Base-by-base conservation (phyloP, 2,113 vertebrate genomes). In the Varanus komodoensis region DNA sequence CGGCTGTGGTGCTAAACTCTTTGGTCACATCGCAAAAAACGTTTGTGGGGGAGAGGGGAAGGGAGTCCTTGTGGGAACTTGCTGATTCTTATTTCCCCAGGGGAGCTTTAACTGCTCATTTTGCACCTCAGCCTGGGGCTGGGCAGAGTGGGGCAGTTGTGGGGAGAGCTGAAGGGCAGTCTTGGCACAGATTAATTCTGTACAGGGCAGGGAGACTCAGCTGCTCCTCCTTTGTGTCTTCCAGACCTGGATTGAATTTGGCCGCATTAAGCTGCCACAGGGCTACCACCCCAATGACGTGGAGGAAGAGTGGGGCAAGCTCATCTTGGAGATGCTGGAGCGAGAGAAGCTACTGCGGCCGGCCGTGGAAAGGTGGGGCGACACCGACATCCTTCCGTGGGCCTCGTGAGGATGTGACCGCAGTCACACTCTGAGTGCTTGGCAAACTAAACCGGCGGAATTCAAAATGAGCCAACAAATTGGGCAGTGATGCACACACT, bases 251-350 rank as follows among this genome's bases (percentile, higher is more conserved):
- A 99, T 99, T 77, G 99, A 99, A 92, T 99, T 99, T 93, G 99
- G 99, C 23, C 98, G 99, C 23, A 97, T 99, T 94, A 99, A 99
- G 94, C 96, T 99, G 92, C 98, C 99, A 86, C 98, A 98, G 93
- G 98, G 98, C 61, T 98, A 98, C 94, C 99, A 99, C 93, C 99
- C 99, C 80, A 99, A 99, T 0, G 97, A 99, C 23, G 97, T 99
- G 91, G 99, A 99, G 94, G 99, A 99, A 96, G 98, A 99, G 68
- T 99, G 99, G 99, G 99, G 99, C 34, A 99, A 99, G 91, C 98
- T 99, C 91, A 99, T 99, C 97, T 96, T 99, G 48, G 99, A 99
- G 96, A 99, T 99, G 99, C 96, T 99, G 95, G 99, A 99, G 94
- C 97, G 98, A 1, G 99, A 99, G 95, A 99, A 99, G 95, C 97